Conservation (phyloP, 2,888 invertebrate species). For the Lasioglossum figueresi region DNA sequence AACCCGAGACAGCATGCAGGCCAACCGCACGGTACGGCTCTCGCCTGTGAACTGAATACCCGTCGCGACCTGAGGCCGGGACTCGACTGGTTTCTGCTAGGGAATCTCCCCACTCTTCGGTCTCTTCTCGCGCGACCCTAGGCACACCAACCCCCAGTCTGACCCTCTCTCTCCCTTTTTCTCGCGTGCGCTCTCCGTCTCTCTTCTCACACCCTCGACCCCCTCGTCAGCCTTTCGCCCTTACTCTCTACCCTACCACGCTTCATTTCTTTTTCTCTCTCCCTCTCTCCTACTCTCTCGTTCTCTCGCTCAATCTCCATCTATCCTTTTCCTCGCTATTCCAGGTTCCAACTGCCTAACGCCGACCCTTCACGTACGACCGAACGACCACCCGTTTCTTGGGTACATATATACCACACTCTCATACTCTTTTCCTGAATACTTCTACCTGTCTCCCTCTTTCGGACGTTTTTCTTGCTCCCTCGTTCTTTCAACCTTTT, state of each 20-base stretch:
- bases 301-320: slow-evolving; percentile 28
- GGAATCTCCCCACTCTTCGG: slow-evolving; percentile 70
- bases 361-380: slow-evolving; percentile 73
- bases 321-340: slow-evolving; percentile 62
- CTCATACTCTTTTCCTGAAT: slow-evolving; percentile 23
- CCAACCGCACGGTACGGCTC: slow-evolving; percentile 79
- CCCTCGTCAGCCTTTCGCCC: slow-evolving; percentile 59
- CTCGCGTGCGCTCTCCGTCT: slow-evolving; percentile 22
- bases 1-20: slow-evolving; percentile 17
- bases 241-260: slow-evolving; percentile 66
- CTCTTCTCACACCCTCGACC: slow-evolving; percentile 63
- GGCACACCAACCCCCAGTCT: slow-evolving; percentile 59
- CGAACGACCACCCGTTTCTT: slow-evolving; percentile 73
- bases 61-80: slow-evolving; percentile 80
- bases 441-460: slow-evolving; percentile 10
- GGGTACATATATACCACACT: slow-evolving; percentile 50
- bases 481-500: background rate
- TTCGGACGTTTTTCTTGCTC: background rate
- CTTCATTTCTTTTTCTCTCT: slow-evolving; percentile 52
- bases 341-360: slow-evolving; percentile 74
- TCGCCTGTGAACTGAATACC: slow-evolving; percentile 81
- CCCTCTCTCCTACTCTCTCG: slow-evolving; percentile 33
- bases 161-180: slow-evolving; percentile 47
- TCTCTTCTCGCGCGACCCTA: slow-evolving; percentile 64
- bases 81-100: slow-evolving; percentile 79